Base-by-base conservation (phyloP, 92 coral and sea anemone species). In the Palythoa grandis region DNA sequence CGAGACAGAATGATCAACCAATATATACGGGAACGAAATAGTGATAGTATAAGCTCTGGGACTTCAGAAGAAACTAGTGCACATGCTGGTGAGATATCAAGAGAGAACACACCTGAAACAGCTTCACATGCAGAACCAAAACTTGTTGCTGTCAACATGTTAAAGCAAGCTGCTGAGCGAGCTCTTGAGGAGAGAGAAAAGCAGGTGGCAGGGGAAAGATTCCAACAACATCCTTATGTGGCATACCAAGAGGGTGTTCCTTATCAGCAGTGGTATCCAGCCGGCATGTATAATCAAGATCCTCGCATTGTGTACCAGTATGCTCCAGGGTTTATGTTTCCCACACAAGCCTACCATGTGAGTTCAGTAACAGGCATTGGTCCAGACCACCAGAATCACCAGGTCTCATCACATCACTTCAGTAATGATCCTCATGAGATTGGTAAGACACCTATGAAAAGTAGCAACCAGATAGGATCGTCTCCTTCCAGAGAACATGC, bases 41-140 rank as follows among this genome's bases (percentile, higher is more conserved):
- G 99, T 86, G 99, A 96, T 83, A 96, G 99, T 78, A 88, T 95
- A 72, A 95, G 99, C 86, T 96, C 99, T 9, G 92, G 83, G 52
- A 88, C 94, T 11, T 96, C 99, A 11, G 99, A 96, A 52, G 99
- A 95, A n/a, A 90, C 78, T 9, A 82, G 83, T 65, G 94, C 76
- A 0, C 92, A 89, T 54, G 87, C 98, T 10, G 96, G 94, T 12
- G 95, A 95, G 47, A 90, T 66, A 15, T 78, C 86, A 3, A 66
- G 74, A 66, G 87, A 86, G 17, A 90, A 88, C 8, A 87, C 90
- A 19, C 91, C 90, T 37, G 89, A 92, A 52, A 57, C 48, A 15
- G 15, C 89, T 48, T 11, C 70, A 25, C 84, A 65, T 19, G 14
- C 72, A 22, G 92, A 88, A 35, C 87, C 83, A 35, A 84, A 88